Percentiles rank a stretch among this genome's conserved stretches.
Evolutionary conservation across 2,113 vertebrate species (phyloP).

Genomic region (Bambusicola thoracicus): DNA sequence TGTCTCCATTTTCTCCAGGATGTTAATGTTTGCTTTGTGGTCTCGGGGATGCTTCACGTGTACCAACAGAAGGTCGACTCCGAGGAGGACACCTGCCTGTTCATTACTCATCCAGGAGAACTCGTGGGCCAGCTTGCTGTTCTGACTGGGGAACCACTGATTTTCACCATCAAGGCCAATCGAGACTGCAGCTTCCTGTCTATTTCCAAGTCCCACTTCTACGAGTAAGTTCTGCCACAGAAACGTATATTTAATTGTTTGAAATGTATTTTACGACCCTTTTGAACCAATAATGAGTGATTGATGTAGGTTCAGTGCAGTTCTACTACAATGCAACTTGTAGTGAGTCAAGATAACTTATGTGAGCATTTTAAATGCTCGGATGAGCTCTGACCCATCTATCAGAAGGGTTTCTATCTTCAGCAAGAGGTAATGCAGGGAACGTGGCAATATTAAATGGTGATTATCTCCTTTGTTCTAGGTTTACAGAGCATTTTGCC

Average conservation of each 20-base stretch:
- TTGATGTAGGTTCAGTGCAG: not conserved
- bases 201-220: constrained; percentile 94
- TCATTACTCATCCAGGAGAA: constrained; percentile 91
- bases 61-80: constrained; percentile 93
- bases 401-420: not conserved
- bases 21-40: constrained; percentile 89
- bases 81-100: constrained; percentile 89
- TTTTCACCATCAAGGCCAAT: constrained; percentile 91
- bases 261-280: not conserved
- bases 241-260: rapidly evolving
- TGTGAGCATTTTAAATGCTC: not conserved
- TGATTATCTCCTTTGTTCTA: not conserved
- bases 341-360: not conserved
- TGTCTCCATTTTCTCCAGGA: constrained; percentile 76
- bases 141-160: constrained; percentile 93
- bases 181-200: constrained; percentile 92
- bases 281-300: not conserved
- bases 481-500: not conserved
- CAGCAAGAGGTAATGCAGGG: not conserved
- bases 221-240: constrained; percentile 84
- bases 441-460: not conserved
- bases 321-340: not conserved
- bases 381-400: not conserved
- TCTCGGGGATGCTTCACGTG: constrained; percentile 90
- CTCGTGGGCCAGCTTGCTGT: constrained; percentile 93